phyloP scores from a whole-genome alignment of 2,888 invertebrate species.

The Xanthia icteritia region DNA sequence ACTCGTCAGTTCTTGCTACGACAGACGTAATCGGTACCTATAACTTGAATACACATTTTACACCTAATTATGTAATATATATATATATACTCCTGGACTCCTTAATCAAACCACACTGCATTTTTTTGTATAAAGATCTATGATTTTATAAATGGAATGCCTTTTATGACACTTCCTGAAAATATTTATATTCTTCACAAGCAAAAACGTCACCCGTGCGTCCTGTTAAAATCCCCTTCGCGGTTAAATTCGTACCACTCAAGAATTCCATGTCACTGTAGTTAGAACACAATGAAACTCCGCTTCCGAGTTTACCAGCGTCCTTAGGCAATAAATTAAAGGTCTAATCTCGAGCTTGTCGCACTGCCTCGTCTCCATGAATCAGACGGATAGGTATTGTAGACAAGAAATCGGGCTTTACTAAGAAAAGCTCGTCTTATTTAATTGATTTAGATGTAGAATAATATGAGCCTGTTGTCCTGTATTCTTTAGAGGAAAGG shows the following conservation, averaged over 20 bases:
- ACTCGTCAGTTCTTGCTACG: neutral
- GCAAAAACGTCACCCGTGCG: slow-evolving; percentile 10
- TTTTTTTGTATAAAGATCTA: too few species aligned
- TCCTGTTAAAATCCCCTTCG: slow-evolving; percentile 26
- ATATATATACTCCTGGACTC: too few species aligned
- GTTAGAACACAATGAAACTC: slow-evolving; percentile 70
- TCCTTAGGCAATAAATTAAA: slow-evolving; percentile 71
- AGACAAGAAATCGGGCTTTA: slow-evolving; percentile 45
- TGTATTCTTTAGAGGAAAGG: neutral
- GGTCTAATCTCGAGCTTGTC: slow-evolving; percentile 71
- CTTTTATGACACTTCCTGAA: too few species aligned
- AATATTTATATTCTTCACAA: neutral
- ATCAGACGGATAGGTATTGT: slow-evolving; percentile 68
- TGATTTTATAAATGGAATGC: too few species aligned
- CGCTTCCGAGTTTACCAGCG: slow-evolving; percentile 61
- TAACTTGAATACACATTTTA: neutral
- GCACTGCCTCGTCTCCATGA: slow-evolving; percentile 66
- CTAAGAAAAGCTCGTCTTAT: slow-evolving; percentile 21
- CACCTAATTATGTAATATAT: neutral
- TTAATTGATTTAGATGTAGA: slow-evolving; percentile 14
- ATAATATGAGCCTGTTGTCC: neutral
- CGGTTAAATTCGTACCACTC: slow-evolving; percentile 42
- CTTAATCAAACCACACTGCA: too few species aligned
- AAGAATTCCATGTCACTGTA: slow-evolving; percentile 61
- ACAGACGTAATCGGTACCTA: neutral